Conservation (phyloP, 2,797 vertebrate genomes). For the Poeciliopsis turneri region DNA sequence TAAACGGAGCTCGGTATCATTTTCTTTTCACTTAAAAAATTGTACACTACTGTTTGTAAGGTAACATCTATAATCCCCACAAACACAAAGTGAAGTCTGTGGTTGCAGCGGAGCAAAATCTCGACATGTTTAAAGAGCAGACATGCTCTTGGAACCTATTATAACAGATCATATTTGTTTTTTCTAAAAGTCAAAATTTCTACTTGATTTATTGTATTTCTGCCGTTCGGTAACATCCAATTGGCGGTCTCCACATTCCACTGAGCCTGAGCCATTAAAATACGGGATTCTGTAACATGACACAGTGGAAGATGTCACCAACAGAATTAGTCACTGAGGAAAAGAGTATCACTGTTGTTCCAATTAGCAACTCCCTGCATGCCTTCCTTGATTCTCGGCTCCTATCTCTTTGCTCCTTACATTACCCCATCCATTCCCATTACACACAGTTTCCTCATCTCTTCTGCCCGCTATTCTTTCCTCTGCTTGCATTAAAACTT, state of each 20-base stretch:
- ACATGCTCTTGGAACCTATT: background rate
- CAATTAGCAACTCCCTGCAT: slow-evolving; percentile 74
- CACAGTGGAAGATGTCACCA: slow-evolving; percentile 64
- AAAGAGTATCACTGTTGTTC: slow-evolving; percentile 71
- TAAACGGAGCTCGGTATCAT: background rate
- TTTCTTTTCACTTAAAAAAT: background rate
- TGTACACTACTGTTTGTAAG: background rate
- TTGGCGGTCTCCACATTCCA: slow-evolving; percentile 33
- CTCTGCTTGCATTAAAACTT: slow-evolving; percentile 36
- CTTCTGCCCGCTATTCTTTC: slow-evolving; percentile 11
- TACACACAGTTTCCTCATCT: slow-evolving; percentile 52
- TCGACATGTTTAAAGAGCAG: background rate
- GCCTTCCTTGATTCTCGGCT: slow-evolving; percentile 53
- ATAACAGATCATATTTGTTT: background rate
- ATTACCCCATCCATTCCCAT: slow-evolving; percentile 66
- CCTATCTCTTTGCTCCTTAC: slow-evolving; percentile 46
- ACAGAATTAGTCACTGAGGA: slow-evolving; percentile 75
- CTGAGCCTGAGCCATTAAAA: slow-evolving; percentile 30
- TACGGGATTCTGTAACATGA: slow-evolving; percentile 45
- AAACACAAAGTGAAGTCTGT: background rate
- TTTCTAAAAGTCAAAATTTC: background rate
- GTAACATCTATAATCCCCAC: background rate
- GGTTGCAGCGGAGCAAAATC: background rate
- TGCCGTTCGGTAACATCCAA: slow-evolving; percentile 40
- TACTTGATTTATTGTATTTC: slow-evolving; percentile 4